These are phyloP conservation scores for Tiphia femorata DNA, from an alignment of 2,888 invertebrate genomes.

Conservation along the genomic window DNA sequence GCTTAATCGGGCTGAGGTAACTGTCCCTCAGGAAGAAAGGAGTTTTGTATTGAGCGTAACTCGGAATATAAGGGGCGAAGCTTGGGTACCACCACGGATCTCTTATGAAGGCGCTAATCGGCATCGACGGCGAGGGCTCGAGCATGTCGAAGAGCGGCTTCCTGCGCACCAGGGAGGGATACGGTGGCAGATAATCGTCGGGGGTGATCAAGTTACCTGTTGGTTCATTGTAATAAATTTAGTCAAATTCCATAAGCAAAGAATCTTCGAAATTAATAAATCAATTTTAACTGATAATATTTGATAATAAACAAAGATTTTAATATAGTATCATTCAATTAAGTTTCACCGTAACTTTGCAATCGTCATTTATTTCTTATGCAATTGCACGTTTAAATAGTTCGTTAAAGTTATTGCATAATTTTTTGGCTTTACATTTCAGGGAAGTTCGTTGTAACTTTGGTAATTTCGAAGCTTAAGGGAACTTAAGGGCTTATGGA, in stretches of 20 bases:
- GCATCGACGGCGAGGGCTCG: constrained; percentile 83
- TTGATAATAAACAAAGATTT: too few species aligned
- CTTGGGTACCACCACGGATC: constrained; percentile 93
- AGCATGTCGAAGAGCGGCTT: constrained; percentile 76
- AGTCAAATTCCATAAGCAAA: too few species aligned
- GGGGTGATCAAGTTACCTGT: constrained; percentile 56
- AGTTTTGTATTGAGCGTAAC: constrained; percentile 77
- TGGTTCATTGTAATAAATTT: too few species aligned
- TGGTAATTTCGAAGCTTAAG: too few species aligned
- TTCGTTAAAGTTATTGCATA: not conserved
- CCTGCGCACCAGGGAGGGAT: constrained; percentile 68
- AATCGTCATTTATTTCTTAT: constrained; percentile 1
- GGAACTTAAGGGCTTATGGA: too few species aligned
- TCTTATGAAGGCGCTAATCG: constrained; percentile 84
- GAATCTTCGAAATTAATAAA: too few species aligned
- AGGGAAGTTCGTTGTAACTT: too few species aligned
- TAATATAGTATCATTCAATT: too few species aligned
- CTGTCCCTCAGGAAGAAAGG: constrained; percentile 88
- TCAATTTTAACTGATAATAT: too few species aligned
- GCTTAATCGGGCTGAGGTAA: constrained; percentile 91
- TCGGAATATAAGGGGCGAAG: constrained; percentile 80
- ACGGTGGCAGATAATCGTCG: constrained; percentile 53
- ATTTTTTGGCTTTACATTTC: not conserved
- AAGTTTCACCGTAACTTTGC: too few species aligned
- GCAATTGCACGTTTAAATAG: not conserved